These are phyloP conservation scores for Eristalis arbustorum DNA, from an alignment of 2,888 invertebrate genomes.

Conservation along the genomic window DNA sequence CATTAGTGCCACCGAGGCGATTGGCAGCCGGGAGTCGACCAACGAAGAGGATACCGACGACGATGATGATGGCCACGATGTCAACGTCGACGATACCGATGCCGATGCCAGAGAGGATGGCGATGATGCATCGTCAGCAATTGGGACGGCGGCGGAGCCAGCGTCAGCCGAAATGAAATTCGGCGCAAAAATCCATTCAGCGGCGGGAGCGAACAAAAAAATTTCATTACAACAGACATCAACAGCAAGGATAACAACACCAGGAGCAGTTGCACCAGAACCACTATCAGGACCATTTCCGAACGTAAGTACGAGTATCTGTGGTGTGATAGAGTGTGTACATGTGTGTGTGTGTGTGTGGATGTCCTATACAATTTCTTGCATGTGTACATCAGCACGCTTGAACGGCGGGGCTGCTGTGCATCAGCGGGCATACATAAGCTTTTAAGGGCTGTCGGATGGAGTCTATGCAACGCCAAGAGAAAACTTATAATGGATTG, in stretches of 20 bases:
- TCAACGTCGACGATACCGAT: too few relatives aligned
- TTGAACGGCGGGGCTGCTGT: background rate
- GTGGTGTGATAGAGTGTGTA: background rate
- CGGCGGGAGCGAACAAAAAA: slow-evolving; percentile 45
- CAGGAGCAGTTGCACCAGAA: slow-evolving; percentile 54
- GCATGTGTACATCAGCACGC: background rate
- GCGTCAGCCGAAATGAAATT: slow-evolving; percentile 64
- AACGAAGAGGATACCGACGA: background rate
- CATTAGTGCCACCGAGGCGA: slow-evolving; percentile 77
- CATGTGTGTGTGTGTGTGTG: background rate
- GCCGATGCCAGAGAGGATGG: slow-evolving; percentile 23
- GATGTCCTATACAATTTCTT: background rate
- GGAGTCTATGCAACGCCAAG: slow-evolving; percentile 32
- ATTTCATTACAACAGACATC: slow-evolving; percentile 61
- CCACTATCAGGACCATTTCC: slow-evolving; percentile 46
- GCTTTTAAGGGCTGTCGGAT: slow-evolving; percentile 30
- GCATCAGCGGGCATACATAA: background rate
- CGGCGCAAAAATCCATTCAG: slow-evolving; percentile 58
- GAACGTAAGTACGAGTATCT: slow-evolving; percentile 50
- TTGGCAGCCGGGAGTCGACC: slow-evolving; percentile 72
- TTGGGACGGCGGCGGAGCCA: slow-evolving; percentile 50
- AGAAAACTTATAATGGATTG: slow-evolving; percentile 22
- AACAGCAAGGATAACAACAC: slow-evolving; percentile 63
- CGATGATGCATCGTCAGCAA: slow-evolving; percentile 54
- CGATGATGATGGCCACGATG: too few relatives aligned